Base-by-base conservation (phyloP, 1,140 invertebrate genomes). In the Xylocopa sonorina region DNA sequence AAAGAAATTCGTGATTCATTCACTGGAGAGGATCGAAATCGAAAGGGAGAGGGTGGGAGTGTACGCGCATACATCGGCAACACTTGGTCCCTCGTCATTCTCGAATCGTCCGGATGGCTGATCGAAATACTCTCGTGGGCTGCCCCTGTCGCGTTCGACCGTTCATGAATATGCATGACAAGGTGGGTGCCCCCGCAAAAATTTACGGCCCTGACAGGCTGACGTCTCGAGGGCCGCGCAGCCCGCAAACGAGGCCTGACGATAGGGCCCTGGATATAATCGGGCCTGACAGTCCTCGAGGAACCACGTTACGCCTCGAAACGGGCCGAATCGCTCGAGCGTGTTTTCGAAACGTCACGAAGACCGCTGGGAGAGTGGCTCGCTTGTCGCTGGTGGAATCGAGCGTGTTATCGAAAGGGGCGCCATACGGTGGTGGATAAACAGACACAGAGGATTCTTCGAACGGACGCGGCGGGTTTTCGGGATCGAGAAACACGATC, bases 121-220 rank as follows among this genome's bases (percentile, higher is more conserved):
- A 81, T 79, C 80, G 79, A 87, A 78, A 82, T 66, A 74, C 80
- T 74, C 71, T 74, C n/a, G n/a, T n/a, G 79, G 81, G 74, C 57
- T 48, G 43, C n/a, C n/a, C n/a, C 46, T 53, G 32, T 38, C 18
- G 38, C 55, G 75, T 72, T 66, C 68, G 74, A 78, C 43, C 50
- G 68, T 76, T 81, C 87, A 85, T 88, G 85, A 87, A 88, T 88
- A 88, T 88, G 83, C 85, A 88, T 87, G 85, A 73, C 86, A 71
- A 85, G 85, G 73, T 81, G 69, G 82, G 64, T 80, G 55, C 74
- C 63, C 64, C 62, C 79, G 83, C 83, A 83, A 85, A 87, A 88
- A 88, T 85, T 81, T 85, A 85, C 77, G 63, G 58, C 72, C 80
- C 66, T 80, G 85, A 84, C 83, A 85, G 81, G 27, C 79, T 83